Conservation (phyloP, 2,113 vertebrate species). For the Progne subis region DNA sequence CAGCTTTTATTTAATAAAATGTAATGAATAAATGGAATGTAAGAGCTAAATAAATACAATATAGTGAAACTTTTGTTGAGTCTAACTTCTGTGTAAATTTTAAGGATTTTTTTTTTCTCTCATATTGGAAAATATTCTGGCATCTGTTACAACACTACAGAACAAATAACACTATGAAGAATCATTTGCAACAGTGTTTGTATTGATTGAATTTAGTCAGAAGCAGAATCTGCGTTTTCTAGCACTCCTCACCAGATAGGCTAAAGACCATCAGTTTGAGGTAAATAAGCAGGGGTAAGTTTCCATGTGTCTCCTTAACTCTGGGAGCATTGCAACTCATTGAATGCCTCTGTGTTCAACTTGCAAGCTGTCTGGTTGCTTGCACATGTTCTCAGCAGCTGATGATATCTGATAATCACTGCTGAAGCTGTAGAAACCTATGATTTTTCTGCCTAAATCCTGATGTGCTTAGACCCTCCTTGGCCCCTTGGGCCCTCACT, state of each 20-base stretch:
- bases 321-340: background rate
- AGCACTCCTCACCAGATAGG: background rate
- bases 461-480: background rate
- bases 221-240: background rate
- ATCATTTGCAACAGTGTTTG: background rate
- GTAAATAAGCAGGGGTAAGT: background rate
- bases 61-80: background rate
- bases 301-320: background rate
- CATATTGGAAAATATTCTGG: background rate
- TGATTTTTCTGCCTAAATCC: background rate
- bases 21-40: background rate
- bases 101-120: background rate
- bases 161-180: background rate
- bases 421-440: background rate
- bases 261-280: background rate
- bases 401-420: background rate
- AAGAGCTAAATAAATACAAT: background rate
- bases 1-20: slow-evolving; percentile 3
- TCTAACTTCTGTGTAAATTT: background rate
- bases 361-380: background rate
- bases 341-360: background rate
- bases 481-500: background rate
- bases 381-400: background rate
- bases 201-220: background rate
- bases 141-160: background rate